Conservation (phyloP, 1,140 invertebrate genomes). For the Penaeus japonicus region DNA sequence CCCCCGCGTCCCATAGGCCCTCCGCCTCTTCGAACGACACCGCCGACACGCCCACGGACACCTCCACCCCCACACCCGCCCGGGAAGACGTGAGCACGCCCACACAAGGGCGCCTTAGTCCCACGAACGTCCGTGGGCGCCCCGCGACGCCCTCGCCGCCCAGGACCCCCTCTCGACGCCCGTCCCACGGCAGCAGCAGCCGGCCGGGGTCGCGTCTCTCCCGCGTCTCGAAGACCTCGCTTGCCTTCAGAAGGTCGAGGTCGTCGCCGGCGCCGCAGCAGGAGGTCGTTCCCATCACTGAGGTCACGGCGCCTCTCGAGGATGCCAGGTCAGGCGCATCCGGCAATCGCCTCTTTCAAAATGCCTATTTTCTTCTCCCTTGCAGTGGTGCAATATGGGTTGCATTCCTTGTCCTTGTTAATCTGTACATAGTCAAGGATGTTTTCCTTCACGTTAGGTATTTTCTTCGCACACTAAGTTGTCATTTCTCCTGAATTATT, state of each 20-base stretch:
- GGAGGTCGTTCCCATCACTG: slow-evolving; percentile 13
- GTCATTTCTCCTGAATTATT: too few species aligned
- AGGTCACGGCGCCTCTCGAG: slow-evolving; percentile 37
- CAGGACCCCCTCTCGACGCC: background rate
- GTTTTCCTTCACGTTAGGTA: too few species aligned
- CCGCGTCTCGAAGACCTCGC: background rate
- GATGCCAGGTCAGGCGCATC: slow-evolving; percentile 20
- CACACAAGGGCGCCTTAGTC: slow-evolving; percentile 30
- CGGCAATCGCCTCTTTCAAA: too few species aligned
- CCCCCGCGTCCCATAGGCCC: background rate
- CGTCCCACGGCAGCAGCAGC: background rate
- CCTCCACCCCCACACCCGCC: background rate
- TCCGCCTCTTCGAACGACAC: background rate
- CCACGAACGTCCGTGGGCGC: background rate
- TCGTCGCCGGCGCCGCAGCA: background rate
- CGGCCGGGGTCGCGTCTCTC: background rate
- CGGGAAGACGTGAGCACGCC: background rate
- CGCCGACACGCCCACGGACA: background rate
- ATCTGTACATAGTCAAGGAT: background rate
- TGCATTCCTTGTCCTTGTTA: background rate
- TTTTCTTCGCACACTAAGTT: too few species aligned
- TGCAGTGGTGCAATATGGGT: too few species aligned
- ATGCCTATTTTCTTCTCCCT: too few species aligned
- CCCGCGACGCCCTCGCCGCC: slow-evolving; percentile 2
- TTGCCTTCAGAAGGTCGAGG: background rate